phyloP scores from a whole-genome alignment of 2,113 vertebrate genomes.

The Dicentrarchus labrax region DNA sequence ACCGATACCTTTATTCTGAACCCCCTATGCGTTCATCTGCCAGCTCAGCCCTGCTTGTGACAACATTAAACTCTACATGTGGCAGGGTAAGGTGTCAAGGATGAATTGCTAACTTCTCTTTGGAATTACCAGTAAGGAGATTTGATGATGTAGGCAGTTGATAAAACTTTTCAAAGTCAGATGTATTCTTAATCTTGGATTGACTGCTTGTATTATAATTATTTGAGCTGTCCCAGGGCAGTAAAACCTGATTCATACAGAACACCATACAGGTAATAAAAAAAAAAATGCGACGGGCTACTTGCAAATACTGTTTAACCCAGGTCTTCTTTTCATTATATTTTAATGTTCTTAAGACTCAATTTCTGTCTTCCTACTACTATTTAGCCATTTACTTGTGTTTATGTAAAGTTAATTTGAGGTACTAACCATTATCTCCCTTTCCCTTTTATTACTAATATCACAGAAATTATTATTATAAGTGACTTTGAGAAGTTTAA shows the following conservation, averaged over 20 bases:
- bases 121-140: background rate
- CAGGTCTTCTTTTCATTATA: conserved; percentile 32
- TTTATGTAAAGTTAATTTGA: conserved; percentile 42
- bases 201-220: background rate
- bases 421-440: conserved; percentile 16
- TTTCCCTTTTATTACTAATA: conserved; percentile 11
- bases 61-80: background rate
- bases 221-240: conserved; percentile 20
- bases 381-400: conserved; percentile 28
- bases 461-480: background rate
- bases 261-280: background rate
- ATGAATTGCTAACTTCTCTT: background rate
- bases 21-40: background rate
- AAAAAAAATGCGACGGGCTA: background rate
- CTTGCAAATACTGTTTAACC: conserved; percentile 36
- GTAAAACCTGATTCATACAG: background rate
- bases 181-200: background rate
- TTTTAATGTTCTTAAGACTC: conserved; percentile 14
- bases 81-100: background rate
- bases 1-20: conserved; percentile 5
- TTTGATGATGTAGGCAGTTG: background rate
- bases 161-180: background rate
- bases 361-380: background rate
- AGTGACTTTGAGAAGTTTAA: background rate
- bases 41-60: background rate